Evolutionary conservation across 2,888 invertebrate species (phyloP), one percentile per base, ranked within the genome.

Genomic region (Maniola hyperantus): DNA sequence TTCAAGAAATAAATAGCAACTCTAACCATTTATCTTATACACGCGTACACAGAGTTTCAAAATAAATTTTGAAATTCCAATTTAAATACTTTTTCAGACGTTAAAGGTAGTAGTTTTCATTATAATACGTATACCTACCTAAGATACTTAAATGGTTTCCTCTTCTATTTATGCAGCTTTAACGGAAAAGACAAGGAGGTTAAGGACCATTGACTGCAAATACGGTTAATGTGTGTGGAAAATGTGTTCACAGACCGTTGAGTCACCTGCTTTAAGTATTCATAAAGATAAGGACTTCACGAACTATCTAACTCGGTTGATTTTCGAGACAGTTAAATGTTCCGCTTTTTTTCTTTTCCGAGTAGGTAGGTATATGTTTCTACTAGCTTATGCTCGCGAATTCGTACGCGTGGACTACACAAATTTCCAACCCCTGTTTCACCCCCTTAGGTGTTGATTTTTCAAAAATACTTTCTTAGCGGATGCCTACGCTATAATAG

Each of bases 201-300:
- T 59, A 36, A 51, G 50, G 61, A 20, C 18, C 61, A 61, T 61
- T 50, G 61, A 39, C 33, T 51, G 20, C 39, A 36, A 61, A 74
- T 78, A 73, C 79, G 79, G 82, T 82, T 86, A 87, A 85, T 80
- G 85, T 79, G 81, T 82, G 85, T 79, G 72, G 82, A 80, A 77
- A 87, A 87, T 77, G 83, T 78, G 82, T 82, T 87, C 79, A 86
- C 85, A 84, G 81, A 67, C 84, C 79, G 85, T 86, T 85, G 79
- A 74, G 71, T 78, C 78, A 78, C 79, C 78, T 76, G 77, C 66
- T 75, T 75, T 66, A 63, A 67, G 54, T 69, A 66, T 65, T 66
- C 71, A 58, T 72, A 59, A 67, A 64, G 64, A 65, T 71, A 69
- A 61, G 57, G 51, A 13, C 18, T 48, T 61, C 54, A n/a, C 36